Percentiles rank a stretch among this genome's conserved stretches.
Evolutionary conservation across 2,113 vertebrate species (phyloP).

Genomic region (Xyliphius kryptos): DNA sequence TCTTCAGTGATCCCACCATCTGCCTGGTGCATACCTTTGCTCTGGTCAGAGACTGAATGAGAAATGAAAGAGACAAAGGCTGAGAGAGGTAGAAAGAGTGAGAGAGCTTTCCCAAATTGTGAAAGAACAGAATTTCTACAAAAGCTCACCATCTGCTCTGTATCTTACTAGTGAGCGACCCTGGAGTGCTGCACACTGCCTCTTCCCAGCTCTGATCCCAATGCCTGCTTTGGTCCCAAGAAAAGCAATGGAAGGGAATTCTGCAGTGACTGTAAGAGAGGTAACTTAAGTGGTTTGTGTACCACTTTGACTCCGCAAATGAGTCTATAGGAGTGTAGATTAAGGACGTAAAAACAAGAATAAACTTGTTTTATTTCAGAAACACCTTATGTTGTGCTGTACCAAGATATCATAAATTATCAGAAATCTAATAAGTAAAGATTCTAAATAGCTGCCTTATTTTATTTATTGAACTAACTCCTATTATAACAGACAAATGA

Average conservation of each 20-base stretch:
- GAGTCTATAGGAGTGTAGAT: conserved; percentile 79
- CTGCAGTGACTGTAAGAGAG: conserved; percentile 68
- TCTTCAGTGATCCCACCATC: conserved; percentile 99
- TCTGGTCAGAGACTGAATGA: conserved; percentile 61
- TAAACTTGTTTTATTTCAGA: no score
- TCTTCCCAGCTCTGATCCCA: conserved; percentile 80
- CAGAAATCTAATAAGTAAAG: no score
- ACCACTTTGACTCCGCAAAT: conserved; percentile 54
- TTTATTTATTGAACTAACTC: no score
- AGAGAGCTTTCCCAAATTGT: conserved; percentile 69
- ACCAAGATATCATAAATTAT: no score
- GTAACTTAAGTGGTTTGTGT: conserved; percentile 48
- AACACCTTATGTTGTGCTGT: not conserved
- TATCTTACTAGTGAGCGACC: conserved; percentile 86
- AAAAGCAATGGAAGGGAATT: conserved; percentile 69
- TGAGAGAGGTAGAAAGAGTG: conserved; percentile 14
- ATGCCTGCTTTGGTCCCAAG: conserved; percentile 67
- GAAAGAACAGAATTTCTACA: conserved; percentile 83
- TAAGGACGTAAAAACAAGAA: conserved; percentile 24
- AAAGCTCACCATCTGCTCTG: conserved; percentile 94
- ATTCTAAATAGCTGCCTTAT: no score
- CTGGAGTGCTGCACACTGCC: conserved; percentile 76
- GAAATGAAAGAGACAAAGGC: not conserved
- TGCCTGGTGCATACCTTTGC: conserved; percentile 83
- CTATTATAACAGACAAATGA: no score